Evolutionary conservation across 2,888 invertebrate genomes (phyloP).

Genomic region (Cheilosia vulpina): DNA sequence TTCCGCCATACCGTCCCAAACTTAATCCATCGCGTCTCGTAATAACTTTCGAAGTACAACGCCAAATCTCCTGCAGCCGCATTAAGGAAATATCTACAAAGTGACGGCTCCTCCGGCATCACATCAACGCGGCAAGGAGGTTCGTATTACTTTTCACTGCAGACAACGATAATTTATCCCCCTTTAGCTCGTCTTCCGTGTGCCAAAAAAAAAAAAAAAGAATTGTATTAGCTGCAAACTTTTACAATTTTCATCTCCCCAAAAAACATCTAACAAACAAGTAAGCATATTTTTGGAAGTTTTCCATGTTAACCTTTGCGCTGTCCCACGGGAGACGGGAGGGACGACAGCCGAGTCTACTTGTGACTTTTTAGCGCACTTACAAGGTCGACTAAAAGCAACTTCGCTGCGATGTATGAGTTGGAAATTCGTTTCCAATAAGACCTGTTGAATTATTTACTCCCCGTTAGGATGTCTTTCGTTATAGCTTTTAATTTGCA

Average conservation of each 20-base stretch:
- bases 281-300: conserved; percentile 1
- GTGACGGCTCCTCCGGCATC: conserved; percentile 1
- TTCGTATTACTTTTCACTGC: conserved; percentile 15
- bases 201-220: not conserved
- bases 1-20: not conserved
- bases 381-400: conserved; percentile 6
- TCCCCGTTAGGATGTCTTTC: conserved; percentile 1
- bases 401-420: conserved; percentile 11
- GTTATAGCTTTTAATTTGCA: conserved; percentile 39
- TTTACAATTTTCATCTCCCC: conserved; percentile 31
- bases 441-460: conserved; percentile 56
- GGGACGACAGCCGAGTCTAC: not conserved
- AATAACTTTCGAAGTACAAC: conserved; percentile 28
- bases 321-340: conserved; percentile 27
- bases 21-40: conserved; percentile 28
- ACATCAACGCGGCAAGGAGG: conserved; percentile 22
- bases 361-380: conserved; percentile 9
- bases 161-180: conserved; percentile 25
- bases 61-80: conserved; percentile 33
- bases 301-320: conserved; percentile 32
- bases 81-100: conserved; percentile 34
- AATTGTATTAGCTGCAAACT: conserved; percentile 47
- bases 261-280: not conserved
- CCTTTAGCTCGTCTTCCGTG: conserved; percentile 10
- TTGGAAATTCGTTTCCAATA: conserved; percentile 38